Evolutionary conservation across 92 coral and sea anemone species (phyloP).

Genomic region (Actinernus sp.): DNA sequence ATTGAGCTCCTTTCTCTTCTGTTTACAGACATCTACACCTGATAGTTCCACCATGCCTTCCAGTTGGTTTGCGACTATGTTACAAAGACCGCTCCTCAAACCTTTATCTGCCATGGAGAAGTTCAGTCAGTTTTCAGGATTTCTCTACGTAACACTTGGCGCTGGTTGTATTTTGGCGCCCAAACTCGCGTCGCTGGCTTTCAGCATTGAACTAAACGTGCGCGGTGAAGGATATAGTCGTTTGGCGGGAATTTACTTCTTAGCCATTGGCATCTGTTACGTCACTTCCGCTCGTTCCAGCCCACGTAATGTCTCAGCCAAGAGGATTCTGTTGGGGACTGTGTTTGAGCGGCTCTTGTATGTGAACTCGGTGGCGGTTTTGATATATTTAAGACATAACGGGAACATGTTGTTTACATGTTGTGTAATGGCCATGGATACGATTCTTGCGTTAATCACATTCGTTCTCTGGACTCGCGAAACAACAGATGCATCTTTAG

Average conservation of each 20-base stretch:
- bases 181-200: background rate
- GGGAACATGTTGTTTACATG: background rate
- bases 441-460: background rate
- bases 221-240: background rate
- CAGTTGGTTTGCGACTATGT: background rate
- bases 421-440: constrained; percentile 5
- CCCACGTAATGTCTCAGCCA: constrained; percentile 1
- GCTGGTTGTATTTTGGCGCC: background rate
- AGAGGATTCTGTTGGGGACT: constrained; percentile 6
- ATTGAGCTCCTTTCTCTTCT: too few relatives aligned
- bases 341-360: constrained; percentile 8
- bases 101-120: background rate
- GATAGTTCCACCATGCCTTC: constrained; percentile 3
- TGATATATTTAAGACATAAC: background rate
- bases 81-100: background rate
- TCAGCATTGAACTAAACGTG: background rate
- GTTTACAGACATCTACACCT: too few relatives aligned
- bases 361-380: background rate
- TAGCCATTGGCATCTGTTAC: constrained; percentile 7
- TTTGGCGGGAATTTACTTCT: background rate
- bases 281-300: constrained; percentile 7
- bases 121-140: background rate
- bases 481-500: background rate
- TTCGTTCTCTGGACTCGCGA: constrained; percentile 11
- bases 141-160: background rate